A percentile compares a stretch with the other conserved stretches of the same genome.
phyloP scores from a whole-genome alignment of 2,888 invertebrate species.

The Polymixis flavicincta region DNA sequence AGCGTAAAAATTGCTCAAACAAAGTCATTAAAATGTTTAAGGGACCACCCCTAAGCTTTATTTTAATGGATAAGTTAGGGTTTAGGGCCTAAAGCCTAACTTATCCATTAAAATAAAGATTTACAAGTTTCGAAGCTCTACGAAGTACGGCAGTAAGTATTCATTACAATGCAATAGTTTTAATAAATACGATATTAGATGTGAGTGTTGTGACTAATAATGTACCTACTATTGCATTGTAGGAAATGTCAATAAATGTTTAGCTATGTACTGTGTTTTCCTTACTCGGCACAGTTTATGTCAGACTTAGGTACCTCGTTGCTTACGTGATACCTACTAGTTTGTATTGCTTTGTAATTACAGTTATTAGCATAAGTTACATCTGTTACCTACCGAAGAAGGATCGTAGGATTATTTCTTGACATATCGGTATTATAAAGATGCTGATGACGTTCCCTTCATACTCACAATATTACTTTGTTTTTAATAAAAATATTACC shows the following conservation, averaged over 20 bases:
- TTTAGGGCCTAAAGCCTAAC: too few relatives aligned
- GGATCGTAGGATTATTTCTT: not conserved
- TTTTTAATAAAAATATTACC: too few relatives aligned
- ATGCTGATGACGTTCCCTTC: not conserved
- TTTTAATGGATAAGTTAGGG: too few relatives aligned
- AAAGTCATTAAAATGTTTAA: too few relatives aligned
- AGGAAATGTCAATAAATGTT: not conserved
- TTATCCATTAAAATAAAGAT: not conserved
- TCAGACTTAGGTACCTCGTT: not conserved
- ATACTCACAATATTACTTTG: not conserved
- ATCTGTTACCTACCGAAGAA: not conserved
- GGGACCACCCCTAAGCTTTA: too few relatives aligned
- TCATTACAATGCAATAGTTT: not conserved
- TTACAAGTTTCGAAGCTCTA: not conserved
- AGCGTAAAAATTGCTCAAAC: too few relatives aligned
- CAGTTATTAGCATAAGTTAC: not conserved
- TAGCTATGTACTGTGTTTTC: not conserved
- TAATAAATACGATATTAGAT: not conserved
- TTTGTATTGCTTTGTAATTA: not conserved
- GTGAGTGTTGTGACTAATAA: not conserved
- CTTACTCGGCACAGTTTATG: not conserved
- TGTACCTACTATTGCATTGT: not conserved
- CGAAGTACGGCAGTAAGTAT: not conserved
- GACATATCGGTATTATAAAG: not conserved
- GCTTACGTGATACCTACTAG: not conserved